Evolutionary conservation across 2,113 vertebrate species (phyloP), one percentile per base, ranked within the genome.

Genomic region (Sclerurus mexicanus): DNA sequence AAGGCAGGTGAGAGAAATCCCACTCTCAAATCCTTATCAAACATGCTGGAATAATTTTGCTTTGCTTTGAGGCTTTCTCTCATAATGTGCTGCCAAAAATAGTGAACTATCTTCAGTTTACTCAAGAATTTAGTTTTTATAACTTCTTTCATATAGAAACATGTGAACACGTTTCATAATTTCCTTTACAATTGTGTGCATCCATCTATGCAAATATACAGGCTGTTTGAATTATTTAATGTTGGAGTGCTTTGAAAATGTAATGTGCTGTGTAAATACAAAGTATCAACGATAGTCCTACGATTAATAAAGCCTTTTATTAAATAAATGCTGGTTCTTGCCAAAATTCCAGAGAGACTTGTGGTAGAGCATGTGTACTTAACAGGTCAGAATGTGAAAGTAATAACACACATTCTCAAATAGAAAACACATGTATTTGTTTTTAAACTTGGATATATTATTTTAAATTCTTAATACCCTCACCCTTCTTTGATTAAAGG

Each of bases 301-400:
- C 52, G 63, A 97, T 96, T 97, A 97, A 96, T 96, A 96, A 93
- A 71, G 69, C 69, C 71, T 95, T 95, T 89, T 95, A 96, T 95
- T 97, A 95, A 97, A 95, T 95, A 93, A 96, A 93, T 96, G 87
- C 76, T 0, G 15, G 62, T 78, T 72, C 93, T 95, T 96, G 96
- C 94, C 95, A 96, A 96, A 96, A 97, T 96, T 97, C 95, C 94
- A 94, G 85, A 89, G 94, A 97, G 95, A 96, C 91, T 97, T 97
- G 96, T 95, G 96, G 96, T 97, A 93, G 87, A 95, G 90, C 96
- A 95, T 96, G 96, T 96, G 94, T 97, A 97, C 95, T 96, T 95
- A 97, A 93, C 96, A 96, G 96, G 96, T 97, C 97, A 97, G 94
- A 97, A 97, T 95, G 95, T 97, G 96, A 97, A 97, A 97, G 93